Evolutionary conservation across 2,113 vertebrate species (phyloP), one percentile per base, ranked within the genome.

Genomic region (Sterrhoptilus dennistouni): DNA sequence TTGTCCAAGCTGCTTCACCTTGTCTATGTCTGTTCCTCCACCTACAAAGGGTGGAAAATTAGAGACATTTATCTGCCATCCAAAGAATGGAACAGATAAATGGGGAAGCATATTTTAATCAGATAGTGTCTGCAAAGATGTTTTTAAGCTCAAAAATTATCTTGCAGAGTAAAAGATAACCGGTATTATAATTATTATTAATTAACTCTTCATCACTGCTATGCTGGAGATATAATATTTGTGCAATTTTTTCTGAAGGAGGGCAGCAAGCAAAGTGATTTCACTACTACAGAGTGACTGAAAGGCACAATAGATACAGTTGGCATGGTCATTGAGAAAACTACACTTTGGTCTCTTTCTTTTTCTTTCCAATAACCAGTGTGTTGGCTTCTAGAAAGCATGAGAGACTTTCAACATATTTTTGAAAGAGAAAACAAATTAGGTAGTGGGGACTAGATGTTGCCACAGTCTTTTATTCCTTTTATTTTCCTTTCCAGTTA

Each of bases 151-250:
- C n/a, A 60, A 78, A 92, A 93, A 50, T 36, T 42, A 54, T n/a
- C 2, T 2, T 78, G 47, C 18, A 8, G 33, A 61, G 44, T 79
- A 86, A 93, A 25, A 72, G 83, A 81, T 83, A 87, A 83, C 57
- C 72, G 91, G 80, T 57, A 70, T 54, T 74, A 53, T 59, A 80
- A 88, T 93, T 85, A 70, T 79, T 87, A 91, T 90, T 96, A 89
- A 95, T 88, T 90, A 95, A 88, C 50, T 80, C 70, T 69, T 64
- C 23, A 56, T 81, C 56, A 69, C 23, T 82, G 22, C 75, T 93
- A 22, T 71, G 36, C 25, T 89, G 66, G 40, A 83, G 85, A 66
- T 75, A 84, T 5, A 72, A 27, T 59, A 53, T 64, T 47, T 69
- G 35, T 54, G 61, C 9, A 17, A 52, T 54, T 53, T 77, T 17